Evolutionary conservation across 2,113 vertebrate genomes (phyloP).

Genomic region (Bubalus kerabau): DNA sequence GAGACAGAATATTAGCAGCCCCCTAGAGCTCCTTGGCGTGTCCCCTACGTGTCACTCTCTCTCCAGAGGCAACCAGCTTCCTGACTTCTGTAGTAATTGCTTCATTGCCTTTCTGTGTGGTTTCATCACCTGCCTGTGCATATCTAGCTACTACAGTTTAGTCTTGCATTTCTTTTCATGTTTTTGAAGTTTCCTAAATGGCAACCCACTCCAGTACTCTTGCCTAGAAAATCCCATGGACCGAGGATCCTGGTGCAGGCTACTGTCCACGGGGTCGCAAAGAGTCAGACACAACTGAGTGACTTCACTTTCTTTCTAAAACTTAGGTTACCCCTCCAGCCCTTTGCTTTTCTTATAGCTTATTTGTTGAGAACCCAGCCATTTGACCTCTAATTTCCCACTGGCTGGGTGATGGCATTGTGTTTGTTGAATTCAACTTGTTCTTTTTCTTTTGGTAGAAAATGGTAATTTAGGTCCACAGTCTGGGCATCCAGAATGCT

Average conservation of each 20-base stretch:
- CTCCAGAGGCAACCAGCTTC: neutral
- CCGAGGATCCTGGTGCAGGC: no score
- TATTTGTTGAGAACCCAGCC: neutral
- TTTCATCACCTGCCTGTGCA: neutral
- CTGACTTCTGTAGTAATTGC: neutral
- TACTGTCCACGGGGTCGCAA: no score
- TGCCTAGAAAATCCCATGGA: no score
- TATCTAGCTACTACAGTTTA: neutral
- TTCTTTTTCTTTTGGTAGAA: neutral
- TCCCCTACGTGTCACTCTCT: neutral
- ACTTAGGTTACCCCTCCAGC: neutral
- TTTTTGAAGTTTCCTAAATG: neutral
- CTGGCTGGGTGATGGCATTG: neutral
- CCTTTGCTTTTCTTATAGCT: neutral
- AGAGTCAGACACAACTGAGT: no score
- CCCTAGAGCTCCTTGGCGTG: fast-evolving
- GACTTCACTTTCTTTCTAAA: neutral
- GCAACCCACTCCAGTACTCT: no score
- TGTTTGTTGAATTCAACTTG: neutral
- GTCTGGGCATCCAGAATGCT: neutral
- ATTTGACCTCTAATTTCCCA: neutral
- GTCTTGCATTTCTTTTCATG: neutral
- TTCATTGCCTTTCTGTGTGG: neutral
- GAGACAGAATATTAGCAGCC: neutral
- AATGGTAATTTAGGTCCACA: neutral